Evolutionary conservation across 1,140 invertebrate species (phyloP).

Genomic region (Achatina immaculata): DNA sequence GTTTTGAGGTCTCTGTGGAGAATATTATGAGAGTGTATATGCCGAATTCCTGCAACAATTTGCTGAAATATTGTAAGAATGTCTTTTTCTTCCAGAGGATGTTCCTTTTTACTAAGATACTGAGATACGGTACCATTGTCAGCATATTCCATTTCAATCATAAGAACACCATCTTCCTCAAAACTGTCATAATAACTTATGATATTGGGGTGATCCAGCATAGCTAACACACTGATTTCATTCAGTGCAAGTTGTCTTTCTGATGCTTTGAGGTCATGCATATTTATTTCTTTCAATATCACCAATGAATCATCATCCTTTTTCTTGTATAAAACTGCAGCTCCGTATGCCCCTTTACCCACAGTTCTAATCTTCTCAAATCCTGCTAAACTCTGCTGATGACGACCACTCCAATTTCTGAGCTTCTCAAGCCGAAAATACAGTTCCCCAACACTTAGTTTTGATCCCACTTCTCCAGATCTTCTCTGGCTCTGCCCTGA

Average conservation of each 20-base stretch:
- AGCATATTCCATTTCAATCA: slow-evolving; percentile 88
- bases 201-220: slow-evolving; percentile 83
- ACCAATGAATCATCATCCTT: slow-evolving; percentile 78
- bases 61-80: slow-evolving; percentile 80
- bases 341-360: slow-evolving; percentile 82
- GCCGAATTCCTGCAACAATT: slow-evolving; percentile 79
- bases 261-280: slow-evolving; percentile 78
- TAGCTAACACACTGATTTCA: slow-evolving; percentile 78
- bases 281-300: slow-evolving; percentile 84
- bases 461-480: slow-evolving; percentile 34
- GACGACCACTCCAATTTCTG: slow-evolving; percentile 63
- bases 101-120: slow-evolving; percentile 74
- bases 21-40: slow-evolving; percentile 82
- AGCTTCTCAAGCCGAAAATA: slow-evolving; percentile 73
- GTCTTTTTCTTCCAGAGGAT: slow-evolving; percentile 76
- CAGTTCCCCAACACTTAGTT: slow-evolving; percentile 66
- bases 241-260: slow-evolving; percentile 83
- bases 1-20: slow-evolving; percentile 84
- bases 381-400: slow-evolving; percentile 69
- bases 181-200: slow-evolving; percentile 83
- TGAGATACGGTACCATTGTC: slow-evolving; percentile 82
- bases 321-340: slow-evolving; percentile 80
- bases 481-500: slow-evolving; percentile 50
- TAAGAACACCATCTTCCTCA: slow-evolving; percentile 80
- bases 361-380: slow-evolving; percentile 78